A percentile compares a stretch with the other conserved stretches of the same genome.
These are phyloP conservation scores for Periophthalmus modestus DNA, from an alignment of 2,113 vertebrate genomes.

Conservation along the genomic window DNA sequence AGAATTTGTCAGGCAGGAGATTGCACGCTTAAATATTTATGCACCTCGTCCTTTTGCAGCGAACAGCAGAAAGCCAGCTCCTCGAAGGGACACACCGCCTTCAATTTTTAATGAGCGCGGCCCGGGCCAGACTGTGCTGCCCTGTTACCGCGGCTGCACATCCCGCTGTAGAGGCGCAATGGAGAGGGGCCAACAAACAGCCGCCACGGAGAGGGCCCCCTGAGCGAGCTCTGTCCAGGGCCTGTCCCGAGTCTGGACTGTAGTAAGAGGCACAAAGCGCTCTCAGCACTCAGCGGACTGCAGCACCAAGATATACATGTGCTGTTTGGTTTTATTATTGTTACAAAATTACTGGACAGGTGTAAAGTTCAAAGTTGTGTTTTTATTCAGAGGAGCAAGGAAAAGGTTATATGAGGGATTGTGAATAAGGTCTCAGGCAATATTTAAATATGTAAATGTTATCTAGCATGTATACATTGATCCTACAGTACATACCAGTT, in stretches of 20 bases:
- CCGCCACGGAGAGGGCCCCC: constrained; percentile 15
- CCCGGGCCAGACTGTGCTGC: constrained; percentile 73
- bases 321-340: not conserved
- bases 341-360: not conserved
- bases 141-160: not conserved
- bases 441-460: too few species aligned
- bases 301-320: not conserved
- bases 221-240: constrained; percentile 3
- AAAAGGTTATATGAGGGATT: too few species aligned
- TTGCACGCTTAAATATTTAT: constrained; percentile 86
- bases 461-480: too few species aligned
- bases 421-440: too few species aligned
- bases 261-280: not conserved
- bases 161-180: not conserved
- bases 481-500: too few species aligned
- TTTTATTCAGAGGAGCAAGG: too few species aligned
- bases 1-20: constrained; percentile 86
- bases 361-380: not conserved
- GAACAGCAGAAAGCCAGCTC: constrained; percentile 73
- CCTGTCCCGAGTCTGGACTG: not conserved
- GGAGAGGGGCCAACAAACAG: not conserved
- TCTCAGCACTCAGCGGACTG: not conserved
- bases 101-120: constrained; percentile 83
- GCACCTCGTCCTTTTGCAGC: constrained; percentile 41
- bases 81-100: constrained; percentile 78